A percentile compares a stretch with the other conserved stretches of the same genome.
Evolutionary conservation across 2,797 vertebrate species (phyloP).

Genomic region (Hippoglossus hippoglossus): DNA sequence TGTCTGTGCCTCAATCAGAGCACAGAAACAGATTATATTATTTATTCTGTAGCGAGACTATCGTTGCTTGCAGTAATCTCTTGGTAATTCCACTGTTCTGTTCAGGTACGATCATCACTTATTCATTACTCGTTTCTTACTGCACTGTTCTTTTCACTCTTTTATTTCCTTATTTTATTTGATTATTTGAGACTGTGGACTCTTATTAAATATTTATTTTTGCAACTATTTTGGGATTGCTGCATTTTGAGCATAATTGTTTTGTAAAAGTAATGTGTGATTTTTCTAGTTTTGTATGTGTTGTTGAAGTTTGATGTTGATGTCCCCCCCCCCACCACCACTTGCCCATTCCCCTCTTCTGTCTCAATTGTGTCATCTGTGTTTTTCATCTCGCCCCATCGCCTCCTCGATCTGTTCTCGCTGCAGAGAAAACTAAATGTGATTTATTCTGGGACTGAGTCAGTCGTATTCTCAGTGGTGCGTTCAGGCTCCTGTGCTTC

Average conservation of each 20-base stretch:
- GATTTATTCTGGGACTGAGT: slow-evolving; percentile 36
- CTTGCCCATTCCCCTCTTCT: neutral
- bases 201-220: too few species aligned
- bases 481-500: slow-evolving; percentile 27
- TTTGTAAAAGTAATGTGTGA: too few species aligned
- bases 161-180: too few species aligned
- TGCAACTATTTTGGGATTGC: too few species aligned
- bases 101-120: neutral
- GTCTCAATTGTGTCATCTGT: slow-evolving; percentile 31
- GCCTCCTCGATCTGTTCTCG: slow-evolving; percentile 1
- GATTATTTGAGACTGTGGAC: too few species aligned
- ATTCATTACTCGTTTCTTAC: too few species aligned
- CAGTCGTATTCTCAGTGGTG: slow-evolving; percentile 35
- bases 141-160: too few species aligned
- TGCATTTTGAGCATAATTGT: too few species aligned
- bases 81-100: too few species aligned
- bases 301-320: neutral
- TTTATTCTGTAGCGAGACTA: neutral
- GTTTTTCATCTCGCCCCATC: slow-evolving; percentile 34
- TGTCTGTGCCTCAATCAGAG: neutral
- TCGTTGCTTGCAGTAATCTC: too few species aligned
- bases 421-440: slow-evolving; percentile 15
- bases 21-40: neutral
- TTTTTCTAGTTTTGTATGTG: too few species aligned
- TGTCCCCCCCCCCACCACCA: neutral